Evolutionary conservation across 2,113 vertebrate species (phyloP), one percentile per base, ranked within the genome.

Genomic region (Hiodon alosoides): DNA sequence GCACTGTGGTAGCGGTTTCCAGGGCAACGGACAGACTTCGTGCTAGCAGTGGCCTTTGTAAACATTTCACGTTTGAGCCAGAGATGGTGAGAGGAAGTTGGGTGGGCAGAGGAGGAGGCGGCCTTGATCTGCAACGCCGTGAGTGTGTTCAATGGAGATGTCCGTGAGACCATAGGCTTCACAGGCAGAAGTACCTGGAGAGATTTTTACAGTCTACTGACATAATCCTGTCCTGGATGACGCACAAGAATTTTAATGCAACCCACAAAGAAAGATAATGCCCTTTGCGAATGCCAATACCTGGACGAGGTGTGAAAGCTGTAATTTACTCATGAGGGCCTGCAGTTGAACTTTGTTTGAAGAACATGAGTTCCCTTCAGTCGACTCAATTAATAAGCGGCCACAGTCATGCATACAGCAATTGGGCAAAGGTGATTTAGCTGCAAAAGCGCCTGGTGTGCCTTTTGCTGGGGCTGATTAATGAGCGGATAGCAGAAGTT

Each of bases 41-140:
- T 93, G 91, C 90, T 92, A 93, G 92, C 89, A 90, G 89, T 92
- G 89, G 90, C 91, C 91, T 93, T 93, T 92, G 91, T 91, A 93
- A 93, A 93, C 91, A 93, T 92, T 93, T 92, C 91, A 92, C 90
- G 91, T 92, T 93, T 93, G 17, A 17, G 9, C 64, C 17, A 6
- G 64, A 50, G 53, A 47, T 53, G 31, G 61, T 11, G 14, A 51
- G 46, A 67, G 46, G n/a, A 53, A 67, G 46, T n/a, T 50, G 64
- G 90, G 86, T 73, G 82, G 91, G 89, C 90, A 93, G 92, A 89
- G 90, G 90, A 91, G 90, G 81, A 90, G 11, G 73, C 89, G 91
- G 92, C 91, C 92, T 93, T 93, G 92, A 86, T 91, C 91, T 91
- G 90, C 89, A 89, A 91, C 92, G 91, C 88, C 89, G 90, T 85